Percentiles rank a stretch among this genome's conserved stretches.
Evolutionary conservation across 2,888 invertebrate genomes (phyloP).

Genomic region (Altica lythri): DNA sequence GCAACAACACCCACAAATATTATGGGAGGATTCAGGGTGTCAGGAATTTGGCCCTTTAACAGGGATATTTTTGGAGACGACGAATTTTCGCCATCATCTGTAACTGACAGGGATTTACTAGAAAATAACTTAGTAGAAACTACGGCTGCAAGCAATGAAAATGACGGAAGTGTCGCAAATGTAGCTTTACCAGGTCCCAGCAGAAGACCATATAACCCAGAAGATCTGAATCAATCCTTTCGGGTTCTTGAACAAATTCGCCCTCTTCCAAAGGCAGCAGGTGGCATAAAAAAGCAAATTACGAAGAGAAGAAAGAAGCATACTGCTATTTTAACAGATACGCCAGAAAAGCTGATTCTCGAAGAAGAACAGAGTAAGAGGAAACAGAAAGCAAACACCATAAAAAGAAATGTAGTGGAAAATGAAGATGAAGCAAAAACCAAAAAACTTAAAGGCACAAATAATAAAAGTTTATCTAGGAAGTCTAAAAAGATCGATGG

Average conservation of each 20-base stretch:
- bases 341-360: no score
- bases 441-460: neutral
- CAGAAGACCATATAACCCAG: no score
- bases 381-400: no score
- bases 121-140: no score
- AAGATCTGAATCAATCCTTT: no score
- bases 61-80: constrained; percentile 2
- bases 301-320: no score
- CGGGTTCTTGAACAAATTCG: no score
- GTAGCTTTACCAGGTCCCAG: no score
- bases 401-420: neutral
- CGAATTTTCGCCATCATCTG: neutral
- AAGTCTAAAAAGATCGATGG: neutral
- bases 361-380: neutral
- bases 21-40: constrained; percentile 3
- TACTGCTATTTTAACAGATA: no score
- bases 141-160: neutral
- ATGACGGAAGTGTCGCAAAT: no score
- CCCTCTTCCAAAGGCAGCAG: no score
- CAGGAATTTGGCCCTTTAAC: constrained; percentile 8
- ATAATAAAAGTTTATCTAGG: neutral
- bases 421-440: neutral
- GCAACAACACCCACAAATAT: constrained; percentile 8
- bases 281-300: no score
- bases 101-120: neutral